These are phyloP conservation scores for Ciconia boyciana DNA, from an alignment of 2,113 vertebrate genomes.

Conservation along the genomic window DNA sequence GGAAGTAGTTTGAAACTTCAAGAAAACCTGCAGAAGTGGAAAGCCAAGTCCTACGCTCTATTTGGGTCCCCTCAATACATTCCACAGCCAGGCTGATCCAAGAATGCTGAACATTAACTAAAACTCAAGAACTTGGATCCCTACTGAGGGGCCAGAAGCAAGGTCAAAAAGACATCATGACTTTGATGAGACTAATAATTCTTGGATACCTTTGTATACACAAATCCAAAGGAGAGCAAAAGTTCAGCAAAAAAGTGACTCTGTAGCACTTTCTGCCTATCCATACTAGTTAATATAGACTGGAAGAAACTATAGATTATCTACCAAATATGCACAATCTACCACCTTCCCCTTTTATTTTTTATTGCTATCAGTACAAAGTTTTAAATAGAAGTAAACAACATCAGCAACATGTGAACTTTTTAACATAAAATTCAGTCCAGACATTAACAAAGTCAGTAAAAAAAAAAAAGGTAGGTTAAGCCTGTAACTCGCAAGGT, in stretches of 20 bases:
- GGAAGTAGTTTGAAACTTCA: neutral
- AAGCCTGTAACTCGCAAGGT: neutral
- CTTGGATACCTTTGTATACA: neutral
- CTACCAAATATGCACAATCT: neutral
- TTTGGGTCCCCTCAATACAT: neutral
- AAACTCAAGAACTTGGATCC: neutral
- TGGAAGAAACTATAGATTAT: neutral
- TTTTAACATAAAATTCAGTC: neutral
- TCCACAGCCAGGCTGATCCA: neutral
- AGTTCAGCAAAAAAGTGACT: neutral
- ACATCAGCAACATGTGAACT: fast-evolving
- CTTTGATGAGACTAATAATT: neutral
- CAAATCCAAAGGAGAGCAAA: neutral
- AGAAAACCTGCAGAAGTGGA: neutral
- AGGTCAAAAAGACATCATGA: neutral
- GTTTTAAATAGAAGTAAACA: neutral
- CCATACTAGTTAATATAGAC: fast-evolving
- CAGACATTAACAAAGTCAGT: neutral
- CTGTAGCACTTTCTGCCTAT: neutral
- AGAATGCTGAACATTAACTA: neutral
- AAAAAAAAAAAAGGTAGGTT: neutral
- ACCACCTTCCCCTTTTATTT: neutral
- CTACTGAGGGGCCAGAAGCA: neutral
- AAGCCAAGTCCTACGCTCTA: neutral
- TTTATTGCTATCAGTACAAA: neutral